Evolutionary conservation across 2,113 vertebrate species (phyloP).

Genomic region (Macquaria ambigua): DNA sequence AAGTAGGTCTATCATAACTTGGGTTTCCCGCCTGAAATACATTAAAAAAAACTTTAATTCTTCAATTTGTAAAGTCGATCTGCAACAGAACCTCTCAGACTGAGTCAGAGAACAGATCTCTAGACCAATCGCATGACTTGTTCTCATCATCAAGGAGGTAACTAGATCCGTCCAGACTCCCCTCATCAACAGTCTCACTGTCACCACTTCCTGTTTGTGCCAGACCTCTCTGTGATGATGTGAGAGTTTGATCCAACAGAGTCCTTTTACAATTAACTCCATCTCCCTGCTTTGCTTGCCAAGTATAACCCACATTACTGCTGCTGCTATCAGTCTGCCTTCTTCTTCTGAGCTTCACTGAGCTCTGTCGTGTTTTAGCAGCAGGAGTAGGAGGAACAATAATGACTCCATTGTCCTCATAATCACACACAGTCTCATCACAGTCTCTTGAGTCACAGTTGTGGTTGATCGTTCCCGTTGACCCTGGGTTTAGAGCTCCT

Average conservation of each 20-base stretch:
- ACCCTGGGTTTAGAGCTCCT: neutral
- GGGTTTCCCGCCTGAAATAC: no score
- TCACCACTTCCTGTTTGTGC: neutral
- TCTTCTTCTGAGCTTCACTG: neutral
- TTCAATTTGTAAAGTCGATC: neutral
- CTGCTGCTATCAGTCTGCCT: neutral
- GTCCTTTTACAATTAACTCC: slow-evolving; percentile 13
- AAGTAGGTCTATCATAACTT: neutral
- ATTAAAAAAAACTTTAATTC: neutral
- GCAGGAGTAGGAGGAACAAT: slow-evolving; percentile 60
- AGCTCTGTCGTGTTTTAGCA: neutral
- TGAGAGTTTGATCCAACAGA: neutral
- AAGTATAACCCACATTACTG: neutral
- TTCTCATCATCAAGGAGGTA: slow-evolving; percentile 7
- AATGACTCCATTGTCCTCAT: slow-evolving; percentile 15
- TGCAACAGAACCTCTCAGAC: slow-evolving; percentile 25
- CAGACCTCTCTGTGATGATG: neutral
- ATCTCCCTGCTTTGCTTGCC: neutral
- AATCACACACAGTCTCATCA: slow-evolving; percentile 16
- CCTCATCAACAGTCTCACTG: neutral
- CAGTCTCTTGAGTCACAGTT: slow-evolving; percentile 19
- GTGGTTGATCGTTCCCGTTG: neutral
- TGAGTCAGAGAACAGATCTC: slow-evolving; percentile 78
- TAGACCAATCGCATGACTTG: slow-evolving; percentile 70
- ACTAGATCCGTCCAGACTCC: neutral